Base-by-base conservation (phyloP, 2,113 vertebrate species). In the Dinomys branickii region DNA sequence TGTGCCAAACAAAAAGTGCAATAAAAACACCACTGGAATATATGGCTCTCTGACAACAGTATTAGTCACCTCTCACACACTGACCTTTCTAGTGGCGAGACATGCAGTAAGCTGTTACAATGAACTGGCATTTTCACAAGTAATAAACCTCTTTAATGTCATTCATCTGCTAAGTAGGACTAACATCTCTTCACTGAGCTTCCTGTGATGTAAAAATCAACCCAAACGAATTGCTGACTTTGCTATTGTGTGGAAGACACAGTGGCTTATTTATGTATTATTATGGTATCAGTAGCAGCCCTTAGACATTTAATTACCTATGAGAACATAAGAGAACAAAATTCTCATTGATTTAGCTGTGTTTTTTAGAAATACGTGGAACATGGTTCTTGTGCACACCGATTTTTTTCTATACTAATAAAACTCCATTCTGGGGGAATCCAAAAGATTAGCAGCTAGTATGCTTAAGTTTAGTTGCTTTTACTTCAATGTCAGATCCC, bases 61-160 rank as follows among this genome's bases (percentile, higher is more conserved):
- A 96, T 98, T 97, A 98, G 97, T 98, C 97, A 98, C 92, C 87
- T 97, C 94, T 97, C 97, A 94, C 87, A 97, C 75, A 77, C 63
- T 97, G 98, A 98, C 98, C 97, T 98, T 98, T 98, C 96, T 85
- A 63, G 85, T 98, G 89, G 69, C 90, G 97, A 85, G 91, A 96
- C 93, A 96, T 97, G 97, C 96, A 90, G 90, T 95, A 96, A 97
- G 95, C 97, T 98, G 84, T 97, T 98, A 81, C 67, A 97, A 97
- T 91, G 90, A 97, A 63, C 82, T 97, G 94, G 93, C 5, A 97
- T 98, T 98, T 98, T 95, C 88, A 91, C 85, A 84, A 96, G 88
- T 93, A 98, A 97, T 95, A 98, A 98, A 97, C 94, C 96, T 97
- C 78, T 96, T 97, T 97, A 93, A 44, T 80, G 90, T 92, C 95